Conservation (phyloP, 1,140 invertebrate species). For the Heliconius eleuchia region DNA sequence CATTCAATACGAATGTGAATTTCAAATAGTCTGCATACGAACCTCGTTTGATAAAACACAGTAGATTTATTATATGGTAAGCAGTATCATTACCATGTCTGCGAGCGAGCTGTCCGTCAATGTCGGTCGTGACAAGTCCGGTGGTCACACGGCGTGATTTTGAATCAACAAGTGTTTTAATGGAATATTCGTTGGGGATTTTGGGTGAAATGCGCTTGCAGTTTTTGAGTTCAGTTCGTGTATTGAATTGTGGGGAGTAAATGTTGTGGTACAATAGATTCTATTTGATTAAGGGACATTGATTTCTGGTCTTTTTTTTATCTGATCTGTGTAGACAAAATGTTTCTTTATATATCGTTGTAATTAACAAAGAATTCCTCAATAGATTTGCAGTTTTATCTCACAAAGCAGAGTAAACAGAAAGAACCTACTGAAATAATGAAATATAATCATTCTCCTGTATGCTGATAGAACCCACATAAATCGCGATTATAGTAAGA, state of each 20-base stretch:
- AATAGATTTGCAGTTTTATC: too few relatives aligned
- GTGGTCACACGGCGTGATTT: constrained; percentile 34
- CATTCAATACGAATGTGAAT: constrained; percentile 34
- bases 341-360: not conserved
- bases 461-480: too few relatives aligned
- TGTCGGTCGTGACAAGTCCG: constrained; percentile 49
- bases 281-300: not conserved
- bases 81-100: constrained; percentile 72
- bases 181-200: not conserved
- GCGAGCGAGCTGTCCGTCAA: constrained; percentile 64
- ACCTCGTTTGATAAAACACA: constrained; percentile 46
- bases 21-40: constrained; percentile 35
- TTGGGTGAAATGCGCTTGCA: constrained; percentile 1
- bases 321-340: too few relatives aligned
- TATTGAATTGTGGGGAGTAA: not conserved
- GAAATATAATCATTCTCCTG: too few relatives aligned
- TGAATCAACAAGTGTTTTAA: constrained; percentile 25
- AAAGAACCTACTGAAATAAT: too few relatives aligned
- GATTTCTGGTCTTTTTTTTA: not conserved
- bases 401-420: too few relatives aligned
- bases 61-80: constrained; percentile 74
- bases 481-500: too few relatives aligned
- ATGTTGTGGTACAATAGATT: not conserved
- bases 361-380: too few relatives aligned
- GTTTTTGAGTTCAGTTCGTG: not conserved